Conservation (phyloP, 30 jellyfish, hydroid and myxozoan species). For the Mastigias papua region DNA sequence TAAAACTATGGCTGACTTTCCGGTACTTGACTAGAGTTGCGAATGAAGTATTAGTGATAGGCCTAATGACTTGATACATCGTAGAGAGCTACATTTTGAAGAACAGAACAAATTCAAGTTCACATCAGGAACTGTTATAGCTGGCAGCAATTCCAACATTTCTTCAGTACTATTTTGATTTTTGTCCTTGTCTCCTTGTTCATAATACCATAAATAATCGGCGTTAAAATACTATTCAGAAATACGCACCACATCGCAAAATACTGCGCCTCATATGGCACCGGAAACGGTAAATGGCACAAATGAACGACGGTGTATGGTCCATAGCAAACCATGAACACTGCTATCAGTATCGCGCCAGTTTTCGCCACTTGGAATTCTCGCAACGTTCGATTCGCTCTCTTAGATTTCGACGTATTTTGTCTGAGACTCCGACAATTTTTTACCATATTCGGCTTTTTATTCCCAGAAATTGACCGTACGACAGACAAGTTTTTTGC, state of each 20-base stretch:
- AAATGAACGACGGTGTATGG: slow-evolving; percentile 74
- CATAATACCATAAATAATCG: slow-evolving; percentile 61
- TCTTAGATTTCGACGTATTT: slow-evolving; percentile 21
- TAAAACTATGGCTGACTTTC: too few species aligned
- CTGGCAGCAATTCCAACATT: slow-evolving; percentile 11
- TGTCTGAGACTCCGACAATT: background rate
- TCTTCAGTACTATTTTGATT: slow-evolving; percentile 14
- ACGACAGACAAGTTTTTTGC: background rate
- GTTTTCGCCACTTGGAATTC: slow-evolving; percentile 79
- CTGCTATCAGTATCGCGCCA: slow-evolving; percentile 58
- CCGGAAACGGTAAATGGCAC: slow-evolving; percentile 56
- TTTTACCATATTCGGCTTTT: background rate
- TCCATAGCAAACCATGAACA: slow-evolving; percentile 78
- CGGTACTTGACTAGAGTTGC: too few species aligned
- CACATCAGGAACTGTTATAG: too few species aligned
- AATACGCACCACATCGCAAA: slow-evolving; percentile 80
- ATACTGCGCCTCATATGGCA: slow-evolving; percentile 52
- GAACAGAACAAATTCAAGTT: too few species aligned
- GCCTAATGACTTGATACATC: too few species aligned
- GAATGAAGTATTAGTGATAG: too few species aligned
- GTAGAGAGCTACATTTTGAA: too few species aligned
- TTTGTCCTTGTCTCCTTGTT: slow-evolving; percentile 60
- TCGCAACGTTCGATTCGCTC: slow-evolving; percentile 47
- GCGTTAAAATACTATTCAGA: slow-evolving; percentile 64
- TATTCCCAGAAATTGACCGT: background rate